Conservation (phyloP, 2,113 vertebrate genomes). For the Pteruthius melanotis region DNA sequence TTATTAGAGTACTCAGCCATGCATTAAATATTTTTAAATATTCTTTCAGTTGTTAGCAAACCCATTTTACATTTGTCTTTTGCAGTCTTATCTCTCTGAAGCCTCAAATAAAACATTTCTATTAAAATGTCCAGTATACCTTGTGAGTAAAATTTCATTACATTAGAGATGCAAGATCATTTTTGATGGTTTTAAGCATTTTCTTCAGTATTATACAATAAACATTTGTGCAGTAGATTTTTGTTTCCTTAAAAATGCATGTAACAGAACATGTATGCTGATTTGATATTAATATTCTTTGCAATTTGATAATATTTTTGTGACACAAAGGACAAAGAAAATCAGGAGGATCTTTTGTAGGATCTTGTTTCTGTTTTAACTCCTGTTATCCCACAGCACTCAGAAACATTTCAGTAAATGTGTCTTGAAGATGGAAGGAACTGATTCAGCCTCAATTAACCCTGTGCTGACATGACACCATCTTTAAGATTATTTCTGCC, state of each 20-base stretch:
- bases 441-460: neutral
- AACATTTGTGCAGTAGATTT: neutral
- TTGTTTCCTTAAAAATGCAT: neutral
- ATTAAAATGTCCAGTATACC: neutral
- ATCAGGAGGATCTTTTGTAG: neutral
- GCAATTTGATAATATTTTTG: neutral
- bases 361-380: neutral
- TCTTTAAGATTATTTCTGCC: neutral
- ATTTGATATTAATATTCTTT: neutral
- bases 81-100: neutral
- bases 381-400: neutral
- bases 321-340: neutral
- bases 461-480: neutral
- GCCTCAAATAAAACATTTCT: neutral
- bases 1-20: neutral
- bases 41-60: neutral
- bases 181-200: neutral
- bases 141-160: neutral
- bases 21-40: neutral
- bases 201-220: neutral
- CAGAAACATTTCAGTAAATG: neutral
- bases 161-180: neutral
- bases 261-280: neutral
- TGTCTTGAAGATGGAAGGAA: neutral
- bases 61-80: neutral